Evolutionary conservation across 2,797 vertebrate genomes (phyloP).

Genomic region (Atherinosoma microstoma): DNA sequence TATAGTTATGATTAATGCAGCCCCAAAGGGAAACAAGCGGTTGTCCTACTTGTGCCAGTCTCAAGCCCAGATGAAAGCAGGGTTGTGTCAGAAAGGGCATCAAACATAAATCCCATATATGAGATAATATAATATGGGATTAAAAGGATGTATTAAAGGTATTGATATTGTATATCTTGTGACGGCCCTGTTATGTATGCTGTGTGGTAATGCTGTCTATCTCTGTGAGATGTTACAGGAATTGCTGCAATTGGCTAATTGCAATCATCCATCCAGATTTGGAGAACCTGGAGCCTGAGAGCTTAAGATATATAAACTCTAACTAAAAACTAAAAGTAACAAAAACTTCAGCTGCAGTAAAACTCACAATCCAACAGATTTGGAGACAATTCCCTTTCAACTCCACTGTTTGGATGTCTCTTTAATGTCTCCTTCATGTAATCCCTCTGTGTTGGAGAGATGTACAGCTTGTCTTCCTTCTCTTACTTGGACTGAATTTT

Average conservation of each 20-base stretch:
- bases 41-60: too few relatives aligned
- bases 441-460: constrained; percentile 29
- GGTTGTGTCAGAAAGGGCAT: not conserved
- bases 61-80: too few relatives aligned
- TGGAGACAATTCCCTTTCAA: constrained; percentile 40
- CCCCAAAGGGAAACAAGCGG: too few relatives aligned
- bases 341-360: constrained; percentile 21
- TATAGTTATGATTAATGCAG: too few relatives aligned
- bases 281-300: not conserved
- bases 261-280: not conserved
- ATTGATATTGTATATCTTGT: not conserved
- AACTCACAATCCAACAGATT: constrained; percentile 33
- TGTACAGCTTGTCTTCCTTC: constrained; percentile 3
- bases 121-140: not conserved
- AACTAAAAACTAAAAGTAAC: constrained; percentile 11
- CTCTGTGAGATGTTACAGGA: too few relatives aligned
- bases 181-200: not conserved
- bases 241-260: not conserved
- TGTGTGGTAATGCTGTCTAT: not conserved
- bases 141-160: not conserved
- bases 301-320: not conserved
- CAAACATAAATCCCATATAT: not conserved
- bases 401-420: constrained; percentile 30
- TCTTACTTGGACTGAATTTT: constrained; percentile 27
- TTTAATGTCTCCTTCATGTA: constrained; percentile 27